A percentile compares a stretch with the other conserved stretches of the same genome.
These are phyloP conservation scores for Sphenopsis melanotis DNA, from an alignment of 2,797 vertebrate genomes.

Conservation along the genomic window DNA sequence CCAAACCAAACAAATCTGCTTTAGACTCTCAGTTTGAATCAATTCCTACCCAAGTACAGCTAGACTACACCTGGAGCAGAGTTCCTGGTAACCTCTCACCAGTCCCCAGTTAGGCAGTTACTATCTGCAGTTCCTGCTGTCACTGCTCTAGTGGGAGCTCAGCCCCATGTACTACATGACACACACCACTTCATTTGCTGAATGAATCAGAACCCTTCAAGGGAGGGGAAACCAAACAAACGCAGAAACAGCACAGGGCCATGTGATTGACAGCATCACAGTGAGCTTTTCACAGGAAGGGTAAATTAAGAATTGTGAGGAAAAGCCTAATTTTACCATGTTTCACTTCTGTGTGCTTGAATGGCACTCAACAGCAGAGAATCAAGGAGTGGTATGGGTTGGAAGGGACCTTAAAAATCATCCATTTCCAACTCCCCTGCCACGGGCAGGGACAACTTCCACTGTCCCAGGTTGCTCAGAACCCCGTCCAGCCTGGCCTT, in stretches of 20 bases:
- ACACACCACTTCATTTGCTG: neutral
- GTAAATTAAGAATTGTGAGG: constrained; percentile 36
- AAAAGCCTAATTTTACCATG: constrained; percentile 26
- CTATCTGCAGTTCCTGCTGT: neutral
- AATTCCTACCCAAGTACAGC: neutral
- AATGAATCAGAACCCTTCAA: constrained; percentile 32
- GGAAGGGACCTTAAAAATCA: neutral
- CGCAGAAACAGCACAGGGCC: neutral
- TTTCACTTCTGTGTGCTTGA: constrained; percentile 33
- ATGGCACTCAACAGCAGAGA: neutral
- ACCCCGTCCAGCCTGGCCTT: fast-evolving
- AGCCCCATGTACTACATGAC: neutral
- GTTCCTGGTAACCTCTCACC: neutral
- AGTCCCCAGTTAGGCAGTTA: neutral
- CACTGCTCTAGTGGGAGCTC: neutral
- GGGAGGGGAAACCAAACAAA: constrained; percentile 32
- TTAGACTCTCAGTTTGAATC: neutral
- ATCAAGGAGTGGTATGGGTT: neutral
- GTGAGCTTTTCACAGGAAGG: neutral
- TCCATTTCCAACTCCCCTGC: neutral
- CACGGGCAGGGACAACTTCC: neutral
- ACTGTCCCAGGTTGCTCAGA: neutral
- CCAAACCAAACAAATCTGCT: neutral
- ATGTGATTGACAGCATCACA: neutral
- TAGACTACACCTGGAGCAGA: neutral